Percentiles rank a stretch among this genome's conserved stretches.
These are phyloP conservation scores for Listronotus bonariensis DNA, from an alignment of 1,140 invertebrate genomes.

Conservation along the genomic window DNA sequence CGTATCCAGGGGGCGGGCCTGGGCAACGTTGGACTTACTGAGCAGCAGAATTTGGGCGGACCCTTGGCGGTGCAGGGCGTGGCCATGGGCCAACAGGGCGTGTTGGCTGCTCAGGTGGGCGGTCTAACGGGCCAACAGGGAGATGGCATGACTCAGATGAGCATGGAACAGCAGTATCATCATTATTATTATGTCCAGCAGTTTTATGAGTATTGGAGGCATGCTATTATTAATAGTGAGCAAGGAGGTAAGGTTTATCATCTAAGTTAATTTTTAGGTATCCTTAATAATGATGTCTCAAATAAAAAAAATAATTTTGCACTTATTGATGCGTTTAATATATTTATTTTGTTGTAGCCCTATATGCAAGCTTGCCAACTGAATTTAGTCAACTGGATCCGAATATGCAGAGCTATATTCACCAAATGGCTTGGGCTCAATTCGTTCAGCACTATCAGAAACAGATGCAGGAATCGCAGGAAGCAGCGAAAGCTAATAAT, in stretches of 20 bases:
- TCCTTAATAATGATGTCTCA: no score
- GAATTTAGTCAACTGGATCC: constrained; percentile 41
- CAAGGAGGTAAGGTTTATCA: constrained; percentile 28
- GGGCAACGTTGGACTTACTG: constrained; percentile 41
- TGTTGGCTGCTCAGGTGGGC: constrained; percentile 13
- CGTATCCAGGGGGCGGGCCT: constrained; percentile 75
- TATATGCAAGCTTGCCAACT: constrained; percentile 24
- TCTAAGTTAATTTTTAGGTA: no score
- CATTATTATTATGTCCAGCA: constrained; percentile 52
- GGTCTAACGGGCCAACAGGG: background rate
- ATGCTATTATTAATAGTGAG: constrained; percentile 44
- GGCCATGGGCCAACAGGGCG: background rate
- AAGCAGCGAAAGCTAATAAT: constrained; percentile 15
- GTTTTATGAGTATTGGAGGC: constrained; percentile 54
- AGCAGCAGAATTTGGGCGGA: background rate
- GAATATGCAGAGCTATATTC: constrained; percentile 45
- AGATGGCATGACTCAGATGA: constrained; percentile 33
- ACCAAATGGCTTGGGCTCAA: constrained; percentile 50
- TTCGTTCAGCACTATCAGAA: constrained; percentile 46
- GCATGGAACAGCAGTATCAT: constrained; percentile 51
- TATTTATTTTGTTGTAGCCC: constrained; percentile 4
- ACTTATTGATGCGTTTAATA: background rate
- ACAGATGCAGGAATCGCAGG: constrained; percentile 17
- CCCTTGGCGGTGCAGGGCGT: background rate
- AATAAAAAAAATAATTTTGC: background rate